Percentiles rank a stretch among this genome's conserved stretches.
Conservation (phyloP, 2,888 invertebrate species). For the Globia sparganii region DNA sequence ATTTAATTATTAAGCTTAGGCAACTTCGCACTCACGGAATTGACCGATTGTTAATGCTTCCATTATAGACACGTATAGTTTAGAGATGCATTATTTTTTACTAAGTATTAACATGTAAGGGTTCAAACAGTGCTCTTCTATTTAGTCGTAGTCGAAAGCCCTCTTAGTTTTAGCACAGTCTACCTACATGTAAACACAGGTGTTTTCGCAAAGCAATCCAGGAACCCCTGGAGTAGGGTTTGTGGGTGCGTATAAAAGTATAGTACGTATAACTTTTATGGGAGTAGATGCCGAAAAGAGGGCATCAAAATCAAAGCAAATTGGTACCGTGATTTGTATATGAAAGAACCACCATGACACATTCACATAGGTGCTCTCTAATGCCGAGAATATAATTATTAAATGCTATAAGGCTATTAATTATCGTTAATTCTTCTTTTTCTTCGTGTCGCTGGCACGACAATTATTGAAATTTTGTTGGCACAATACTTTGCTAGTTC, state of each 20-base stretch:
- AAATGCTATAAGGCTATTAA: background rate
- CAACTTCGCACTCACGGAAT: slow-evolving; percentile 88
- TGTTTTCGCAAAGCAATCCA: background rate
- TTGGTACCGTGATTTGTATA: background rate
- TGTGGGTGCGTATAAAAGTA: no score
- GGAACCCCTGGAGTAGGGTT: no score
- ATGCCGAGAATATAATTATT: background rate
- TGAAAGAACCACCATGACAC: background rate
- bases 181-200: background rate
- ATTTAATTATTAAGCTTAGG: slow-evolving; percentile 83
- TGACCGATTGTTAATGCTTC: slow-evolving; percentile 88
- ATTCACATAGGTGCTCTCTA: background rate
- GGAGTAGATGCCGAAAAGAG: background rate
- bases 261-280: background rate
- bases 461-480: background rate
- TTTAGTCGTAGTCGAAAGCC: slow-evolving; percentile 49
- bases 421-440: background rate
- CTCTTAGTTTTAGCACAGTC: slow-evolving; percentile 30
- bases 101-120: slow-evolving; percentile 60
- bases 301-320: background rate
- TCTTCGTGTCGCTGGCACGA: background rate
- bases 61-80: slow-evolving; percentile 79
- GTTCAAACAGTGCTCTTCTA: slow-evolving; percentile 59
- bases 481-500: background rate
- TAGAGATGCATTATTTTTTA: slow-evolving; percentile 76